phyloP scores from a whole-genome alignment of 2,797 vertebrate genomes.

The Scomberomorus guttatus region DNA sequence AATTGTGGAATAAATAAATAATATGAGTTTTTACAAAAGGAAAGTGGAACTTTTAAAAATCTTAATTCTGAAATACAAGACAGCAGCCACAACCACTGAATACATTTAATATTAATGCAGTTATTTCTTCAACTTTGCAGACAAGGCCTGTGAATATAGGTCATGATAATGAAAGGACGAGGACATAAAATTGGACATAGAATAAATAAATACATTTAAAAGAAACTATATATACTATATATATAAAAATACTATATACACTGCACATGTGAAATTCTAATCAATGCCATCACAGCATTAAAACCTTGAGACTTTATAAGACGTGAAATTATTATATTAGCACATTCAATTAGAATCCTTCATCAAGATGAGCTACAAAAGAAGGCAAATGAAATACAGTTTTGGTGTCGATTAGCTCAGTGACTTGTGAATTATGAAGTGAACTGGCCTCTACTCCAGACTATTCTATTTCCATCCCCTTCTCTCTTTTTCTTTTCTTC shows the following conservation, averaged over 20 bases:
- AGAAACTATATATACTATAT: too few relatives aligned
- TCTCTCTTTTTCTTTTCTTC: slow-evolving; percentile 38
- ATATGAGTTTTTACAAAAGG: not conserved
- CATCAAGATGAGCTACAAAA: slow-evolving; percentile 50
- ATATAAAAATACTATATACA: too few relatives aligned
- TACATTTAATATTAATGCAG: slow-evolving; percentile 52
- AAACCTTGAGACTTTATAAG: slow-evolving; percentile 23
- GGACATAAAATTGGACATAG: not conserved
- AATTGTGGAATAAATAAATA: slow-evolving; percentile 38
- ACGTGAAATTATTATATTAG: slow-evolving; percentile 22
- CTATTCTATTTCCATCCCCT: slow-evolving; percentile 24
- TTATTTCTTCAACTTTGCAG: slow-evolving; percentile 44
- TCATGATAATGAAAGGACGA: slow-evolving; percentile 47
- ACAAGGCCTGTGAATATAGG: slow-evolving; percentile 20
- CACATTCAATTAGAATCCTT: slow-evolving; percentile 41
- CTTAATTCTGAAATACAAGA: slow-evolving; percentile 46
- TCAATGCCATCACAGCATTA: slow-evolving; percentile 26
- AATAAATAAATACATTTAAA: not conserved
- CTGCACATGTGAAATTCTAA: slow-evolving; percentile 25
- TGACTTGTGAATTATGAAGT: slow-evolving; percentile 59
- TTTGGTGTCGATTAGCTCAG: slow-evolving; percentile 48
- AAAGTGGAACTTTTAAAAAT: not conserved
- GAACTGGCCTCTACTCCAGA: slow-evolving; percentile 44
- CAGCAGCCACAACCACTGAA: slow-evolving; percentile 41
- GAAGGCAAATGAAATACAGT: slow-evolving; percentile 47